Base-by-base conservation (phyloP, 2,797 vertebrate species). In the Chlorospingus flavigularis region DNA sequence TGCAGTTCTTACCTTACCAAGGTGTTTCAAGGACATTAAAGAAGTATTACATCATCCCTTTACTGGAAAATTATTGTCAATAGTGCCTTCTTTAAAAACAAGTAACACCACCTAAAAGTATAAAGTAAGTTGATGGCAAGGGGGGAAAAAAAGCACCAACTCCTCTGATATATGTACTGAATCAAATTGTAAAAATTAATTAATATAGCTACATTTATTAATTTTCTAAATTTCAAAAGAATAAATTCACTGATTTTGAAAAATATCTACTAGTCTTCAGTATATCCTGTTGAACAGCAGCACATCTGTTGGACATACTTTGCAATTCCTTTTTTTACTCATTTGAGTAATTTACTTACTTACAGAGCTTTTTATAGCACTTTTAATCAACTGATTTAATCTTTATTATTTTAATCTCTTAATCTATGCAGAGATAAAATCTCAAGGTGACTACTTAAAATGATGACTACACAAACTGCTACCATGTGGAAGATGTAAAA, bases 341-440 rank as follows among this genome's bases (percentile, higher is more conserved):
- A 40, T 35, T 74, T 55, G 70, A 84, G 50, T 81, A 54, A 90
- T 81, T 93, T 85, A 80, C 39, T 82, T 73, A 61, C 25, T 90
- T 50, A 61, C 5, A 42, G 40, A 67, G 67, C 37, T 84, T 90
- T 95, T 95, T 66, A 88, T 39, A 88, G 77, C 23, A 82, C n/a
- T 74, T 90, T 65, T 65, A 82, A 94, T 85, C 63, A 90, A 81
- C 55, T 40, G n/a, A 53, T 28, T 85, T 63, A 55, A 90, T 81
- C 43, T 88, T 93, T 73, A 79, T 79, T 88, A 86, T 93, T 94
- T 95, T 92, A 90, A 88, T 96, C 62, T 94, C 70, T 80, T 88
- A 93, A 94, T 90, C 83, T 86, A 76, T 13, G 51, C 25, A 87
- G 71, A 73, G 53, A 80, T 48, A 91, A 94, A 89, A 88, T 86